phyloP scores from a whole-genome alignment of 1,140 invertebrate genomes.

The Spodoptera litura region DNA sequence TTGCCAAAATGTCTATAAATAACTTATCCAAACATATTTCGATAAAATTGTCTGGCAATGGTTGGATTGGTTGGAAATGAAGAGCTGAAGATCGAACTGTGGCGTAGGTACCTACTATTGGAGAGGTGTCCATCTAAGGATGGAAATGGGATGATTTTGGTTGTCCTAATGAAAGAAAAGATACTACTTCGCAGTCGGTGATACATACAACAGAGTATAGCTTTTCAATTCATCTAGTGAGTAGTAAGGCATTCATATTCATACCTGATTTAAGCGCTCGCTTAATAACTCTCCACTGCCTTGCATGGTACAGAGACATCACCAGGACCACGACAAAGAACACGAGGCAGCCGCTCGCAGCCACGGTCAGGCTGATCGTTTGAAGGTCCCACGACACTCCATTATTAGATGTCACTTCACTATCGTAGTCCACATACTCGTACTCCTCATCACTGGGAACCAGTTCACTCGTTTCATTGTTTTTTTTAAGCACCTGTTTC shows the following conservation, averaged over 20 bases:
- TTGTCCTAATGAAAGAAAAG: too few species aligned
- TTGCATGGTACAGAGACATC: constrained; percentile 86
- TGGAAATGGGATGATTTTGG: too few species aligned
- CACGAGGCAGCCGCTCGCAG: constrained; percentile 87
- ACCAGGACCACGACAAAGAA: constrained; percentile 88
- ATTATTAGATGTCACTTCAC: constrained; percentile 74
- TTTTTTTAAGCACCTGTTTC: constrained; percentile 56
- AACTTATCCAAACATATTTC: too few species aligned
- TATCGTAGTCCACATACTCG: constrained; percentile 74
- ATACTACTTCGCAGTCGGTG: too few species aligned
- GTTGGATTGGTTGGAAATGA: too few species aligned
- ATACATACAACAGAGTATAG: too few species aligned
- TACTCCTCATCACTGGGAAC: constrained; percentile 74
- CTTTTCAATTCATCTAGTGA: background rate
- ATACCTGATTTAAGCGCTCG: constrained; percentile 87
- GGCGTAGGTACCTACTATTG: too few species aligned
- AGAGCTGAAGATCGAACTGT: too few species aligned
- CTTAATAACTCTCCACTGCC: constrained; percentile 87
- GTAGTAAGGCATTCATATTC: background rate
- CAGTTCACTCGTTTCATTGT: constrained; percentile 67
- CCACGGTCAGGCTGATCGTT: constrained; percentile 85
- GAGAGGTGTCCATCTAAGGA: too few species aligned
- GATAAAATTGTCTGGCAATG: too few species aligned
- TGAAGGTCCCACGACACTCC: constrained; percentile 86
- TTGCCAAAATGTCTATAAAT: too few species aligned